Conservation (phyloP, 2,888 invertebrate genomes). For the Pinctada fucata region DNA sequence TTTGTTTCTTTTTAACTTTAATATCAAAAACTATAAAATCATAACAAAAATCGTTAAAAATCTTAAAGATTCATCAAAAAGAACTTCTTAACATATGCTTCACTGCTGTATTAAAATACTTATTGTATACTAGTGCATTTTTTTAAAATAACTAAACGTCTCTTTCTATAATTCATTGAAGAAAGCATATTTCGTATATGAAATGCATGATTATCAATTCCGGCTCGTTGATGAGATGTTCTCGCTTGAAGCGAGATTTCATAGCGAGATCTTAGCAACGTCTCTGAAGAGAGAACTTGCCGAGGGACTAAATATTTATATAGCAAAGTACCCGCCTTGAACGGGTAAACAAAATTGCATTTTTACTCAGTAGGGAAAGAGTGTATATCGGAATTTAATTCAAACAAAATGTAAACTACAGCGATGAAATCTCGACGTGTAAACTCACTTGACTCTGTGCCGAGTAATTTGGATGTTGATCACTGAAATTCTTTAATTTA, state of each 20-base stretch:
- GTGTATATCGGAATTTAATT: not conserved
- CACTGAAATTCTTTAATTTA: conserved; percentile 9
- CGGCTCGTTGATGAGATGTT: conserved; percentile 19
- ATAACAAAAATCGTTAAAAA: no score
- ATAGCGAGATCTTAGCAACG: conserved; percentile 13
- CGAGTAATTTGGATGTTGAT: conserved; percentile 24
- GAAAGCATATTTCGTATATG: no score
- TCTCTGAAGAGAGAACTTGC: conserved; percentile 9
- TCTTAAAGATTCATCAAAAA: no score
- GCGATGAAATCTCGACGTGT: not conserved
- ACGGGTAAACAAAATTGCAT: conserved; percentile 27
- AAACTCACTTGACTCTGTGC: conserved; percentile 6
- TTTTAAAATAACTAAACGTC: no score
- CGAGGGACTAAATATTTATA: conserved; percentile 5
- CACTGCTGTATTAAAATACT: no score
- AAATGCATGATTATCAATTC: not conserved
- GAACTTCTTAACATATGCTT: no score
- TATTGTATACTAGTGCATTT: no score
- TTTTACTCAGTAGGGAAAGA: conserved; percentile 18
- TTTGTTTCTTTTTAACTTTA: no score
- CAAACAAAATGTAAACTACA: conserved; percentile 4
- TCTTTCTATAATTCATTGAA: no score
- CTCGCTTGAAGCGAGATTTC: conserved; percentile 22
- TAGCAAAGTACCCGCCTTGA: conserved; percentile 18
- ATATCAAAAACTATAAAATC: no score